Percentiles rank a stretch among this genome's conserved stretches.
phyloP scores from a whole-genome alignment of 2,888 invertebrate species.

The Sinopyrophorus schimmeli region DNA sequence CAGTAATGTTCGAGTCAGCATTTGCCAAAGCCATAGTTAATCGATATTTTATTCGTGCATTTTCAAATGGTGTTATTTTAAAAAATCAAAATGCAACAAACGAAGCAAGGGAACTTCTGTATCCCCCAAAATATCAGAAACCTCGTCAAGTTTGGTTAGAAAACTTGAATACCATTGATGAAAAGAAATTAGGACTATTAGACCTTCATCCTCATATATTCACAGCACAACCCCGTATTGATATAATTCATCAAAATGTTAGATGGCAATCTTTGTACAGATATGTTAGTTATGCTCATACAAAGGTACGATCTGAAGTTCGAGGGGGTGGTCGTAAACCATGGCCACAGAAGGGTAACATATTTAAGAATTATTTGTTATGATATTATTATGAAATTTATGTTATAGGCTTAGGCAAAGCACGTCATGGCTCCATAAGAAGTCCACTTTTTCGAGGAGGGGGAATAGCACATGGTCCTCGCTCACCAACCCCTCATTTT shows the following conservation, averaged over 20 bases:
- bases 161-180: slow-evolving; percentile 74
- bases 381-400: not conserved
- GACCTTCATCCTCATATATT: slow-evolving; percentile 90
- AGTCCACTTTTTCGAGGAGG: slow-evolving; percentile 87
- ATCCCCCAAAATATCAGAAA: slow-evolving; percentile 61
- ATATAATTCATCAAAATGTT: slow-evolving; percentile 83
- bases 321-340: slow-evolving; percentile 91
- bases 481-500: slow-evolving; percentile 88
- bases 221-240: slow-evolving; percentile 80
- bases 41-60: no score
- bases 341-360: slow-evolving; percentile 91
- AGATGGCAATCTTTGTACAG: slow-evolving; percentile 84
- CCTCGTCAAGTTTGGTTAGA: slow-evolving; percentile 86
- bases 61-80: slow-evolving; percentile 4
- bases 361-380: not conserved
- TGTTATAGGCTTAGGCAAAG: slow-evolving; percentile 65
- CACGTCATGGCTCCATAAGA: slow-evolving; percentile 90
- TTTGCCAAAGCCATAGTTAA: no score
- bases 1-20: no score
- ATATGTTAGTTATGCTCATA: slow-evolving; percentile 78
- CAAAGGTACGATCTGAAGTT: slow-evolving; percentile 82
- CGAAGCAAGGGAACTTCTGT: slow-evolving; percentile 55
- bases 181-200: slow-evolving; percentile 79
- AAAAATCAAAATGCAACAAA: not conserved
- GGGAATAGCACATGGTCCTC: slow-evolving; percentile 86